Base-by-base conservation (phyloP, 2,113 vertebrate species). In the Symphodus melops region DNA sequence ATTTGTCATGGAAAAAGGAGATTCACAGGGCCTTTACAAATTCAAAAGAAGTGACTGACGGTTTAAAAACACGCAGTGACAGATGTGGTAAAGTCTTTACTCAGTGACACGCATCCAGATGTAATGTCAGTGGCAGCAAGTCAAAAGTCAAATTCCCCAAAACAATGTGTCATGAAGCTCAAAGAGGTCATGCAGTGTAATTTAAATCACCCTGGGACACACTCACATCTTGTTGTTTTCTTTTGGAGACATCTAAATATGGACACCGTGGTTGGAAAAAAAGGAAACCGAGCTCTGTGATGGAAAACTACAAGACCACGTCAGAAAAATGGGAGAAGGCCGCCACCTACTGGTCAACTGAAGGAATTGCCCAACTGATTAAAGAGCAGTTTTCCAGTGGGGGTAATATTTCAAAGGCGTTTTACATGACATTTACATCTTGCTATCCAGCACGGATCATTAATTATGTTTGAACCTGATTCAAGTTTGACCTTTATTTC, bases 261-360 rank as follows among this genome's bases (percentile, higher is more conserved):
- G 54, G 33, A 28, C 5, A 21, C 25, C 19, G 11, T 21, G 39
- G 25, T 28, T 63, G 51, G n/a, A n/a, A 20, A 21, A 46, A 21
- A 46, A 68, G 39, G 28, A 21, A 55, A 72, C n/a, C 13, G 8
- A 61, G 61, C 28, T 25, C 57, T 46, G 37, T 49, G 21, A 9
- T 70, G 79, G 77, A 82, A 81, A 83, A 69, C 62, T 80, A 69
- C 74, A 58, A 3, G 10, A 61, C 67, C 44, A 63, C 0, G 2
- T 13, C n/a, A 16, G 75, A 82, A 88, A 88, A 81, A 19, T 82
- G 55, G 68, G 41, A 23, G 21, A 64, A 91, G 65, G 74, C n/a
- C 9, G 21, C 86, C 92, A 72, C 53, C 93, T 93, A 37, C 59
- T 89, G 93, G 87, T 59, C 64, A 54, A 51, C 0, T 1, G 21